phyloP scores from a whole-genome alignment of 2,113 vertebrate genomes.

The Noturus placidus region DNA sequence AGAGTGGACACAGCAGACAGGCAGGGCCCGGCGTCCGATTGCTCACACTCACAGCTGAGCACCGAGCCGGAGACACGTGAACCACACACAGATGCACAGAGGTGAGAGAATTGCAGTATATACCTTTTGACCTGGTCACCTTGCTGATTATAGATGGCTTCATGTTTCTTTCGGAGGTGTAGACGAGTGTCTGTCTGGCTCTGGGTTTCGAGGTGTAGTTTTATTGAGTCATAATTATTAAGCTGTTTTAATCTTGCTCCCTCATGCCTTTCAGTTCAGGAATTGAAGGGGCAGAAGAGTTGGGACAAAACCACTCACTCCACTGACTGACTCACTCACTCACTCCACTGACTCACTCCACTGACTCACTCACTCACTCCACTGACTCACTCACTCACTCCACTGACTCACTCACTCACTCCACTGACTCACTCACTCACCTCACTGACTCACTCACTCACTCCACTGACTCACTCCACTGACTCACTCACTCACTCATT shows the following conservation, averaged over 20 bases:
- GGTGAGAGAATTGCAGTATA: conserved; percentile 68
- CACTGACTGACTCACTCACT: not conserved
- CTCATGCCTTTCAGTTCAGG: not conserved
- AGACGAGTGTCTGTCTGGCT: not conserved
- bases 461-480: too few species aligned
- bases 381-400: too few species aligned
- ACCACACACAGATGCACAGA: conserved; percentile 79
- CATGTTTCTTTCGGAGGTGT: not conserved
- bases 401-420: too few species aligned
- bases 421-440: too few species aligned
- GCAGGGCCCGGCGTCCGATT: conserved; percentile 90
- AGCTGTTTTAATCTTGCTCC: not conserved
- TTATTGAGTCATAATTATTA: not conserved
- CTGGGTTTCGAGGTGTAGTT: not conserved
- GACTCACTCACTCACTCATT: too few species aligned
- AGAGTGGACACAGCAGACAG: conserved; percentile 92
- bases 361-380: too few species aligned
- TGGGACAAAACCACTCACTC: not conserved
- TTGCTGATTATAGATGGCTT: not conserved
- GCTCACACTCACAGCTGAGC: conserved; percentile 90
- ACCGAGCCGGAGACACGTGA: conserved; percentile 82
- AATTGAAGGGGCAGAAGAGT: not conserved
- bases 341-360: too few species aligned
- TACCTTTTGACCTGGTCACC: not conserved
- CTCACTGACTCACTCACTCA: not conserved